These are phyloP conservation scores for Auanema sp. DNA, from an alignment of 2,888 invertebrate genomes.

Conservation along the genomic window DNA sequence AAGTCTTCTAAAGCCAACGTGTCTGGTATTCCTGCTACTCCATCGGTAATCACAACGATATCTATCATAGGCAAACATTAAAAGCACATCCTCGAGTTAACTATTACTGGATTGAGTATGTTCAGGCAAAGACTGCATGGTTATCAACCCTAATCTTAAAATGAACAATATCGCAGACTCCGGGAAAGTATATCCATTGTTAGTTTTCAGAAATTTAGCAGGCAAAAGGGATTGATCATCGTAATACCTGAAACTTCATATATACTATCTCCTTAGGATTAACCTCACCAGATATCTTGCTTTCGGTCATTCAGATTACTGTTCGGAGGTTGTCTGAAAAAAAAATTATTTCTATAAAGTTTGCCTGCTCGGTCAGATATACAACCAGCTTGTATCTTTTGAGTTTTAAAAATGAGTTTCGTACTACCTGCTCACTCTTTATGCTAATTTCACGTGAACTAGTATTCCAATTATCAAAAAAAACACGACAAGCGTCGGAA, in stretches of 20 bases:
- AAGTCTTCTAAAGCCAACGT: slow-evolving; percentile 76
- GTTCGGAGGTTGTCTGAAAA: slow-evolving; percentile 1
- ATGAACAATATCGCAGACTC: slow-evolving; percentile 74
- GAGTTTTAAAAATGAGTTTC: slow-evolving; percentile 1
- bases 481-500: no score
- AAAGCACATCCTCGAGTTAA: not conserved
- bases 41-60: slow-evolving; percentile 73
- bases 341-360: no score
- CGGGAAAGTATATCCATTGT: slow-evolving; percentile 40
- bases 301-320: slow-evolving; percentile 19
- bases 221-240: slow-evolving; percentile 14
- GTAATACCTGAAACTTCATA: not conserved
- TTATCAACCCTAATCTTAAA: slow-evolving; percentile 77
- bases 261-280: not conserved
- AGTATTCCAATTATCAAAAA: no score
- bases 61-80: slow-evolving; percentile 53
- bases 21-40: slow-evolving; percentile 74
- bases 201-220: slow-evolving; percentile 1
- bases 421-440: no score
- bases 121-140: slow-evolving; percentile 76
- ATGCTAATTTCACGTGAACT: no score
- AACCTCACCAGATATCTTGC: slow-evolving; percentile 10
- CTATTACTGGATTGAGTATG: slow-evolving; percentile 76
- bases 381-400: not conserved
- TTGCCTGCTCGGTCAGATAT: not conserved